phyloP scores from a whole-genome alignment of 2,797 vertebrate genomes.

The Danio kyathit region DNA sequence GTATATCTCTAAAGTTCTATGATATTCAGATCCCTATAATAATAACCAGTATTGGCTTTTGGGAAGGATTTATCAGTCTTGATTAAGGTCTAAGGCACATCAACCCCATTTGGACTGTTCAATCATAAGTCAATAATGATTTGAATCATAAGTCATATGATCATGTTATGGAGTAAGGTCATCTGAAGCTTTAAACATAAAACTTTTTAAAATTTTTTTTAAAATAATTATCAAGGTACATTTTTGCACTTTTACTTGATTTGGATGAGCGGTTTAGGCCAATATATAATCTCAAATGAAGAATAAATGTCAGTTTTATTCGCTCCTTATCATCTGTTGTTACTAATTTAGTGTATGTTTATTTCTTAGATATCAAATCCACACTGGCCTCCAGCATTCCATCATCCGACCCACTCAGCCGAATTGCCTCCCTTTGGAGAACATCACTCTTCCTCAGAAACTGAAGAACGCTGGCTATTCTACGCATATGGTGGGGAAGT shows the following conservation, averaged over 20 bases:
- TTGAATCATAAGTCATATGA: too few species aligned
- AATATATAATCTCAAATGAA: not conserved
- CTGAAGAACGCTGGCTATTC: constrained; percentile 92
- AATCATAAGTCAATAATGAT: too few species aligned
- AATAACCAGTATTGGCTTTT: too few species aligned
- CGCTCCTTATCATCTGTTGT: not conserved
- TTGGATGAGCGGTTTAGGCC: not conserved
- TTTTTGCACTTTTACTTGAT: not conserved
- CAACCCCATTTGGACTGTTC: too few species aligned
- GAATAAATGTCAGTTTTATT: not conserved
- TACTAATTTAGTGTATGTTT: constrained; percentile 30
- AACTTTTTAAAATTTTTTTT: too few species aligned
- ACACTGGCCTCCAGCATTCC: constrained; percentile 97
- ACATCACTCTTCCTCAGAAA: constrained; percentile 93
- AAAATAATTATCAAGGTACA: too few species aligned
- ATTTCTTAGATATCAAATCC: constrained; percentile 93
- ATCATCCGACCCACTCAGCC: constrained; percentile 94
- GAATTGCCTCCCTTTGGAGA: constrained; percentile 95
- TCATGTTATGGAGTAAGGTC: too few species aligned
- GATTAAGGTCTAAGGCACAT: too few species aligned
- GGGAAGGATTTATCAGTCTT: too few species aligned
- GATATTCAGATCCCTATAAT: too few species aligned
- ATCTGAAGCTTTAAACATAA: too few species aligned
- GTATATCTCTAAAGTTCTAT: too few species aligned
- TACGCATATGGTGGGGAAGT: constrained; percentile 98